Percentiles rank a stretch among this genome's conserved stretches.
These are phyloP conservation scores for Ceratina australensis DNA, from an alignment of 1,140 invertebrate species.

Conservation along the genomic window DNA sequence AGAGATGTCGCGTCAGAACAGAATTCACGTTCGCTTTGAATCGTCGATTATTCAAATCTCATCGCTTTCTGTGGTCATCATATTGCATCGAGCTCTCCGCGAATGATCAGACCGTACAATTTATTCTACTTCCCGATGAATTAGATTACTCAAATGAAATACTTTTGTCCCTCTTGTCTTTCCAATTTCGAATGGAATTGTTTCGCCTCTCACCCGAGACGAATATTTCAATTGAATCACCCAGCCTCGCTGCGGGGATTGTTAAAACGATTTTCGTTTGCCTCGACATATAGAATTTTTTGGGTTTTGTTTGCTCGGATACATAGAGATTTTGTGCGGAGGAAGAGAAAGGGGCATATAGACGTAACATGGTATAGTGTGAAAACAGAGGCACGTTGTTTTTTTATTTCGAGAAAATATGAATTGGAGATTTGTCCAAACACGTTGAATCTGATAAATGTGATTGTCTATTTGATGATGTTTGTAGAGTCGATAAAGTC, in stretches of 20 bases:
- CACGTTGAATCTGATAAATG: too few relatives aligned
- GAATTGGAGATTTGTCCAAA: too few relatives aligned
- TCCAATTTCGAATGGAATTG: background rate
- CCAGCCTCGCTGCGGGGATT: background rate
- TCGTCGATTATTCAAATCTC: slow-evolving; percentile 63
- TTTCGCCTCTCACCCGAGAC: background rate
- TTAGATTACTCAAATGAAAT: background rate
- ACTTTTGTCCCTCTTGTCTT: background rate
- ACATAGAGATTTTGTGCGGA: too few relatives aligned
- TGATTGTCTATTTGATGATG: too few relatives aligned
- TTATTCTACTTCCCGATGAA: background rate
- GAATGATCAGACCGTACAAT: too few relatives aligned
- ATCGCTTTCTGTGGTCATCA: background rate
- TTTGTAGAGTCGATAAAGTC: too few relatives aligned
- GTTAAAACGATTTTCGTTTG: slow-evolving; percentile 3
- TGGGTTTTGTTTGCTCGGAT: background rate
- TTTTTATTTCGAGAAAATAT: too few relatives aligned
- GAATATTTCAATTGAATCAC: background rate
- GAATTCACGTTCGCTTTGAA: slow-evolving; percentile 53
- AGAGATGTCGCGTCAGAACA: background rate
- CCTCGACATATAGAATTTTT: background rate
- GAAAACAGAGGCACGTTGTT: background rate
- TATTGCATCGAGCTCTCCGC: background rate
- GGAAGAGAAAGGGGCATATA: too few relatives aligned
- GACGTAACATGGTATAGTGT: background rate